Evolutionary conservation across 2,888 invertebrate genomes (phyloP), one percentile per base, ranked within the genome.

Genomic region (Hipparchia semele): DNA sequence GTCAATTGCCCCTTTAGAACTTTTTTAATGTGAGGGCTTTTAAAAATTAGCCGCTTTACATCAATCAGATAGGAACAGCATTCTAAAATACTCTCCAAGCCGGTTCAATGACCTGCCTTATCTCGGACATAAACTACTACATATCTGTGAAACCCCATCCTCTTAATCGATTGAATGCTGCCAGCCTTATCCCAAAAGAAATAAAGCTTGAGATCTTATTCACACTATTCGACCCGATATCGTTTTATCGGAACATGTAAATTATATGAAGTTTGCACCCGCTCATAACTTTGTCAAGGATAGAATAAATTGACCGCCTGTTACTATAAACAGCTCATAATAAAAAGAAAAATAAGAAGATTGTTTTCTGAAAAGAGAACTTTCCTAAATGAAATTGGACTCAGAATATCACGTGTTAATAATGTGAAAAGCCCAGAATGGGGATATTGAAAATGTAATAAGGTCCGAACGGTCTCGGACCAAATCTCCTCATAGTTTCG

Each of bases 81-180:
- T 85, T 58, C 8, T 79, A 85, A 86, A 83, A 82, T 83, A 82
- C 81, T 83, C 79, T 80, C 82, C 80, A 80, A 77, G 75, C 68
- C 76, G 77, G 91, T 87, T 90, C 91, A 90, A 86, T 80, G 88
- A 86, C 85, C 89, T 83, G 77, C 77, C 86, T 90, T 92, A 92
- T 92, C 92, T 88, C 84, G 86, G 84, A 86, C 87, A 84, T 88
- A 88, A 86, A 70, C 74, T 75, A 86, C 88, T 83, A 83, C 87
- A 83, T 75, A 76, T 68, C 69, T 64, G 39, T 73, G 75, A 87
- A 87, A 59, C 87, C 87, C 82, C 85, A 87, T 88, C 86, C 87
- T 77, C 80, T 80, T 78, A 79, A 79, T 81, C 76, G 78, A 83
- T 79, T 75, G 76, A 75, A 80, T 81, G 73, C 83, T 80, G 77